Conservation (phyloP, 1,140 invertebrate genomes). For the Mizuhopecten yessoensis region DNA sequence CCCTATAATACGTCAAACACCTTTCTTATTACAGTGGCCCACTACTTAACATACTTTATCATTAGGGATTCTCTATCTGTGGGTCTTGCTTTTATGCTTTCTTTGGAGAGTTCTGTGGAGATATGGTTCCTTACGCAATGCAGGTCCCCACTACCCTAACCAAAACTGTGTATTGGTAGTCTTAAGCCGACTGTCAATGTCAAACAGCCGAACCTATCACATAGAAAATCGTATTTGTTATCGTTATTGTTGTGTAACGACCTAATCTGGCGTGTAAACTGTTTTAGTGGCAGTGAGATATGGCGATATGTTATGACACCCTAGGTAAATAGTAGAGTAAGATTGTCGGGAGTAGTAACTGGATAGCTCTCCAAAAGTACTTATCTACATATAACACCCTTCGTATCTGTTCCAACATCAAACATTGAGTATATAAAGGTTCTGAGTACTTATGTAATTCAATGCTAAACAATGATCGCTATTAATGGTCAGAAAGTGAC, state of each 20-base stretch:
- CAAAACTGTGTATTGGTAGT: neutral
- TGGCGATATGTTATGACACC: neutral
- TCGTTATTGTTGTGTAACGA: neutral
- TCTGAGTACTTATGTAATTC: conserved; percentile 30
- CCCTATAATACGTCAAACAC: neutral
- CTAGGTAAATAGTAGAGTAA: neutral
- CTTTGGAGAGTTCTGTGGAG: neutral
- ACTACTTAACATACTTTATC: neutral
- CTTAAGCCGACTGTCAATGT: neutral
- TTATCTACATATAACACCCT: neutral
- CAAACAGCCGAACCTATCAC: neutral
- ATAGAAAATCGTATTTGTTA: conserved; percentile 13
- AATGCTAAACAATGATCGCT: neutral
- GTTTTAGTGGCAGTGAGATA: neutral
- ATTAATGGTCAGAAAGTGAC: neutral
- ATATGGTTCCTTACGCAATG: neutral
- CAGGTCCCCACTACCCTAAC: neutral
- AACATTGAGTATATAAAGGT: neutral
- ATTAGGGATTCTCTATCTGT: neutral
- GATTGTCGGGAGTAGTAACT: neutral
- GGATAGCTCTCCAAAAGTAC: neutral
- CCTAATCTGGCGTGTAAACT: neutral
- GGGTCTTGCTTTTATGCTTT: neutral
- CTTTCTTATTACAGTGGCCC: neutral
- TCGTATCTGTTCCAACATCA: neutral